Evolutionary conservation across 2,797 vertebrate species (phyloP).

Genomic region (Alauda arvensis): DNA sequence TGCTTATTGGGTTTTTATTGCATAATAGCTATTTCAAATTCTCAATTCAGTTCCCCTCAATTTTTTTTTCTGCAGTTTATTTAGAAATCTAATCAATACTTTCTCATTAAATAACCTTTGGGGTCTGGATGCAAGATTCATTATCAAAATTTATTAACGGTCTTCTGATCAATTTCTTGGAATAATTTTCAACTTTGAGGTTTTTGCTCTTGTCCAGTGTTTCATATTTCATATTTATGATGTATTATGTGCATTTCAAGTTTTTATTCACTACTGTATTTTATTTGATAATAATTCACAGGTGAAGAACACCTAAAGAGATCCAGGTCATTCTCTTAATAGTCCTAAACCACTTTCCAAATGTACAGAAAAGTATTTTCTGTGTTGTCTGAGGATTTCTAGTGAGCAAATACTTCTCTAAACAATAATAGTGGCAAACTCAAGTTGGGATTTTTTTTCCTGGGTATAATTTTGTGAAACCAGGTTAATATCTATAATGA

Average conservation of each 20-base stretch:
- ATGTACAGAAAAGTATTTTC: neutral
- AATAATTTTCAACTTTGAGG: neutral
- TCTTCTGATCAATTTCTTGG: neutral
- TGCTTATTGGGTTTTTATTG: neutral
- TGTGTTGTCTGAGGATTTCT: neutral
- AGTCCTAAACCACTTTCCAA: slow-evolving; percentile 8
- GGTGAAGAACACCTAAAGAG: neutral
- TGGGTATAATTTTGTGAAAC: neutral
- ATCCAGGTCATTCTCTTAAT: neutral
- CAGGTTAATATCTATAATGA: neutral
- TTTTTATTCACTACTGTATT: neutral
- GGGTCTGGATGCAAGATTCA: neutral
- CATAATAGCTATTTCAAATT: neutral
- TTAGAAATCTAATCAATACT: neutral
- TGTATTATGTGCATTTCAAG: neutral
- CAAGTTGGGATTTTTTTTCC: slow-evolving; percentile 2
- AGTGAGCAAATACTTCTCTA: slow-evolving; percentile 15
- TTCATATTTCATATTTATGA: neutral
- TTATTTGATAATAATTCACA: neutral
- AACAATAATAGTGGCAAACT: neutral
- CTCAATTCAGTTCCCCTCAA: neutral
- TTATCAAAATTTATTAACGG: neutral
- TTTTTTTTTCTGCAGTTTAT: neutral
- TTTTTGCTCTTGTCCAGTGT: neutral
- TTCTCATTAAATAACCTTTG: neutral